Evolutionary conservation across 2,888 invertebrate genomes (phyloP), one percentile per base, ranked within the genome.

Genomic region (Caenorhabditis sinica): DNA sequence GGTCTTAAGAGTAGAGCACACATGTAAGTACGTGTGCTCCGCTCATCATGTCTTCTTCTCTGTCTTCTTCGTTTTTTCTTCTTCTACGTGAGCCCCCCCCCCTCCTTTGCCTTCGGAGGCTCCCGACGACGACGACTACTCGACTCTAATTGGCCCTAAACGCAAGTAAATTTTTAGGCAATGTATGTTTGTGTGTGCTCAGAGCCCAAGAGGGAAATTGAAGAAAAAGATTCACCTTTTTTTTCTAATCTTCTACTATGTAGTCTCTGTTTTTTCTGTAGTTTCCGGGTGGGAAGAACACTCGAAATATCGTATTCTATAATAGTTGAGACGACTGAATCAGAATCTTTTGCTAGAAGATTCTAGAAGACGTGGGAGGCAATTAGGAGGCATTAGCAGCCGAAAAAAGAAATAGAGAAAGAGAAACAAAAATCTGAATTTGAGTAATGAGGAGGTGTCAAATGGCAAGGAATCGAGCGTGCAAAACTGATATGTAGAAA

Each of bases 101-200:
- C 76, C 40, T 28, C 77, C 60, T 60, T 51, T 60, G 25, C 77
- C 73, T 58, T 69, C 60, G 51, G 71, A 63, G 77, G n/a, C 71
- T 40, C 63, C 77, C 68, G 33, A 33, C 53, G 68, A 66, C 49
- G 73, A 60, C 72, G 49, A 72, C 72, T 68, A 68, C 77, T 74
- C 74, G 71, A 74, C 77, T 79, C 83, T 83, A 83, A 83, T 83
- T 83, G 83, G 83, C 83, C 77, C 74, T 83, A 83, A 83, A 77
- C 83, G 73, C 82, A 82, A 82, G 75, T 75, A 82, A 82, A 75
- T 82, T 82, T 75, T 82, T 82, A 69, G 73, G 75, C 75, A 72
- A 73, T 72, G 72, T 75, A 75, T 69, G 72, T 82, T 71, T 71
- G 75, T 63, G 51, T 56, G 60, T 40, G 53, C 60, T 61, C 71